Conservation (phyloP, 2,113 vertebrate genomes). For the Aegotheles bennettii region DNA sequence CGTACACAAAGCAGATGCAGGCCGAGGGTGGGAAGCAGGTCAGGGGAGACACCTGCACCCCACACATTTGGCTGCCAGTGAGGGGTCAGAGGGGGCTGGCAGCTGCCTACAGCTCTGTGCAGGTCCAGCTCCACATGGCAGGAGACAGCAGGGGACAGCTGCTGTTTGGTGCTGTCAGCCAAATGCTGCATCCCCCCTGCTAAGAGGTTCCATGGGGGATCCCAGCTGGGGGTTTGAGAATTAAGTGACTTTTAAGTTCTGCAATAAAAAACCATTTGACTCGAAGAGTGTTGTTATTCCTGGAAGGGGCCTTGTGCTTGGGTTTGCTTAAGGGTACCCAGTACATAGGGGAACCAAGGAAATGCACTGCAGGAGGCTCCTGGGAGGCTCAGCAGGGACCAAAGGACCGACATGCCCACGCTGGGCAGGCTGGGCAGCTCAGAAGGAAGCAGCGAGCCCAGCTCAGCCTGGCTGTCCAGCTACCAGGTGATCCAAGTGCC, state of each 20-base stretch:
- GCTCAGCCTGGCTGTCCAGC: neutral
- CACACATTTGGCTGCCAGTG: rapidly evolving
- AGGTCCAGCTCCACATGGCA: rapidly evolving
- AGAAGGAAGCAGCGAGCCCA: rapidly evolving
- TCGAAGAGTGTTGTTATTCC: neutral
- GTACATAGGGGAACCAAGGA: neutral
- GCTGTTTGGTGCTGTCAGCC: neutral
- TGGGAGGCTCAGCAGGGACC: neutral
- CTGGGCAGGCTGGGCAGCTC: neutral
- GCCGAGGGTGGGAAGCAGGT: neutral
- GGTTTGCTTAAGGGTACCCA: neutral
- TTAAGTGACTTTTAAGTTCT: neutral
- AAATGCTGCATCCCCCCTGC: neutral
- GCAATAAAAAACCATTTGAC: constrained; percentile 29
- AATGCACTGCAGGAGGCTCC: neutral
- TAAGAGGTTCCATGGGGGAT: neutral
- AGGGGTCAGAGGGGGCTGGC: neutral
- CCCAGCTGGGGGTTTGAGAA: rapidly evolving
- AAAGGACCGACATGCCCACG: rapidly evolving
- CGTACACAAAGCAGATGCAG: neutral
- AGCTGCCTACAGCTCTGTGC: neutral
- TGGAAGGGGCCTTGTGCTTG: neutral
- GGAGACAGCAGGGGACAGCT: neutral
- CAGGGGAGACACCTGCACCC: neutral
- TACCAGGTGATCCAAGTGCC: neutral